Evolutionary conservation across 2,888 invertebrate genomes (phyloP).

Genomic region (Osedax fenrisi): DNA sequence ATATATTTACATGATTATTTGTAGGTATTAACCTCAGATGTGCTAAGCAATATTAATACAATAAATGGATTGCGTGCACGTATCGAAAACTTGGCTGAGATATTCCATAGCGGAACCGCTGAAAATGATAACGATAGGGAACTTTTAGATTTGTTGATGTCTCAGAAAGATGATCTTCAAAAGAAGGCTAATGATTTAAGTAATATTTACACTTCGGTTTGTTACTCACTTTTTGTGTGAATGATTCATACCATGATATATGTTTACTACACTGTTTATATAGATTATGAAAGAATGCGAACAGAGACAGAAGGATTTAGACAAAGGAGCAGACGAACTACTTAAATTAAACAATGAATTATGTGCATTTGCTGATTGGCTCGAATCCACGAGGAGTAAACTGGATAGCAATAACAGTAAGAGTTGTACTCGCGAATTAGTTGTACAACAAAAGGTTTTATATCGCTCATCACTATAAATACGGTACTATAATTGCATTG

Average conservation of each 20-base stretch:
- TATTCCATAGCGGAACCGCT: too few relatives aligned
- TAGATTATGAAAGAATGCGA: slow-evolving; percentile 35
- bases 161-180: background rate
- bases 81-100: too few relatives aligned
- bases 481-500: background rate
- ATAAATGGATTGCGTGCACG: too few relatives aligned
- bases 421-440: slow-evolving; percentile 3
- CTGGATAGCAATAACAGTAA: slow-evolving; percentile 46
- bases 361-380: slow-evolving; percentile 43
- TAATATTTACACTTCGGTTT: background rate
- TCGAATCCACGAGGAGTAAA: slow-evolving; percentile 37
- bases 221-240: too few relatives aligned
- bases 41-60: too few relatives aligned
- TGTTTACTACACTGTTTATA: background rate
- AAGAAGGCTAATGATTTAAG: background rate
- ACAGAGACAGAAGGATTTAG: slow-evolving; percentile 29
- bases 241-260: background rate
- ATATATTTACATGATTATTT: too few relatives aligned
- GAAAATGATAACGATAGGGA: background rate
- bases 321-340: slow-evolving; percentile 42
- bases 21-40: too few relatives aligned
- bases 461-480: background rate
- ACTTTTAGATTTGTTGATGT: background rate
- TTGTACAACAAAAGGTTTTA: slow-evolving; percentile 31
- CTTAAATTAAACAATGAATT: slow-evolving; percentile 44